Percentiles rank a stretch among this genome's conserved stretches.
Conservation (phyloP, 2,113 vertebrate species). For the Heterotis niloticus region DNA sequence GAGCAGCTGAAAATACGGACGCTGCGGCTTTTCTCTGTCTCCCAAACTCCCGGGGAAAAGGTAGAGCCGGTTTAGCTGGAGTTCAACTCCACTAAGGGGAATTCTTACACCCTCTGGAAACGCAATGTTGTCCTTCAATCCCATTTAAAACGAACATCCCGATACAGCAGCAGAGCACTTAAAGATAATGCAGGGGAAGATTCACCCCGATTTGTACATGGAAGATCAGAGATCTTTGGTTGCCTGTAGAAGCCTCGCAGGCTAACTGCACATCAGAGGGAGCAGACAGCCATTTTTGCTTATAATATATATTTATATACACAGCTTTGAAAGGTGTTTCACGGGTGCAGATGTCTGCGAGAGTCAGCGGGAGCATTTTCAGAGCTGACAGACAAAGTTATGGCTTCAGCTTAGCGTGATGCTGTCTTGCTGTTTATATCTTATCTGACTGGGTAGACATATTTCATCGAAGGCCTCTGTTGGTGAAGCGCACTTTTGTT, state of each 20-base stretch:
- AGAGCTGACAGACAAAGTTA: too few species aligned
- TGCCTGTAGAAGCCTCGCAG: slow-evolving; percentile 20
- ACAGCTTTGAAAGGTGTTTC: too few species aligned
- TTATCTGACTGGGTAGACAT: too few species aligned
- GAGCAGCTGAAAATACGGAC: neutral
- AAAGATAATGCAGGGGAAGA: neutral
- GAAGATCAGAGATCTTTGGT: slow-evolving; percentile 33
- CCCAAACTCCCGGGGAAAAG: neutral
- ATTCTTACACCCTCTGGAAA: neutral
- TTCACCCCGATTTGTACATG: slow-evolving; percentile 34
- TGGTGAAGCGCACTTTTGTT: too few species aligned
- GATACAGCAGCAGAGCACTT: neutral
- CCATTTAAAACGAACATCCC: neutral
- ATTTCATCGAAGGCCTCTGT: too few species aligned
- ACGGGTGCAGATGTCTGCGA: too few species aligned
- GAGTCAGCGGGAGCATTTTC: too few species aligned
- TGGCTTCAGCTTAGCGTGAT: too few species aligned
- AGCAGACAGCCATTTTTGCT: neutral
- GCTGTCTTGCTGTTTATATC: too few species aligned
- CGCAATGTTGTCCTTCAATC: neutral
- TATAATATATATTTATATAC: too few species aligned
- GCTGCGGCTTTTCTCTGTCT: neutral
- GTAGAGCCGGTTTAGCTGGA: neutral
- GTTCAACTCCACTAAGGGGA: neutral
- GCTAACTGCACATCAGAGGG: slow-evolving; percentile 26